Evolutionary conservation across 2,113 vertebrate species (phyloP).

Genomic region (Struthio camelus): DNA sequence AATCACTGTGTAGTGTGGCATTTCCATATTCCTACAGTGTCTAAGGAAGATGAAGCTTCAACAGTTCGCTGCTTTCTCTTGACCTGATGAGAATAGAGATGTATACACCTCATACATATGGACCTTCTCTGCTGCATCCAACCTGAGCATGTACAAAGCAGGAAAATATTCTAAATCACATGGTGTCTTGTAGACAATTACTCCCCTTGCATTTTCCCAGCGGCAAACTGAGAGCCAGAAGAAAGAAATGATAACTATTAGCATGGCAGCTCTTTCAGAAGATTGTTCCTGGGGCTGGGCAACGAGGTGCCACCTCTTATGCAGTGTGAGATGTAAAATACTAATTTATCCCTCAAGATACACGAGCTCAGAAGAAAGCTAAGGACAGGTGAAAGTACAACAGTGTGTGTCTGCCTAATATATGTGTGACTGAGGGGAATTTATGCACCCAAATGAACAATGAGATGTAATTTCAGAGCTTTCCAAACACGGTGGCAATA

Average conservation of each 20-base stretch:
- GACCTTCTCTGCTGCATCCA: neutral
- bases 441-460: neutral
- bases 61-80: neutral
- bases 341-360: neutral
- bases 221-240: neutral
- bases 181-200: neutral
- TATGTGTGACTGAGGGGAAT: neutral
- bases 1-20: neutral
- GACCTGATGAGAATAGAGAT: neutral
- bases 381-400: neutral
- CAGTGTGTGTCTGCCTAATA: neutral
- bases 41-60: conserved; percentile 18
- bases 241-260: neutral
- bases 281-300: neutral
- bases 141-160: neutral
- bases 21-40: neutral
- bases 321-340: neutral
- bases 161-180: neutral
- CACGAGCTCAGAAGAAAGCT: neutral
- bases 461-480: neutral
- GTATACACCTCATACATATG: neutral
- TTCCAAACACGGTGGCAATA: neutral
- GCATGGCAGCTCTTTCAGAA: neutral
- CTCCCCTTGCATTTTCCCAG: neutral
- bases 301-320: neutral